Evolutionary conservation across 1,140 invertebrate genomes (phyloP).

Genomic region (Capitella teleta): DNA sequence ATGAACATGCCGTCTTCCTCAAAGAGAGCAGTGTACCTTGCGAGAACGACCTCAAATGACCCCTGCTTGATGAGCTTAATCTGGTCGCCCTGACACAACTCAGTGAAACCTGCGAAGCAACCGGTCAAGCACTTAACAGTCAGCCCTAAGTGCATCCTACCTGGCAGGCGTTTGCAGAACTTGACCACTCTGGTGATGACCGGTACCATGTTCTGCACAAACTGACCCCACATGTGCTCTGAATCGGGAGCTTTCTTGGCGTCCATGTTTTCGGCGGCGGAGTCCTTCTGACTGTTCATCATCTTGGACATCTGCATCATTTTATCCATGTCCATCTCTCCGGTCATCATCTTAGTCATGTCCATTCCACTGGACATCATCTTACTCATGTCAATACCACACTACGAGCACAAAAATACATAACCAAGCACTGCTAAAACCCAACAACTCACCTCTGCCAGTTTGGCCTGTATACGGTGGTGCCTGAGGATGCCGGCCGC

Average conservation of each 20-base stretch:
- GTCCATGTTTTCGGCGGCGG: too few relatives aligned
- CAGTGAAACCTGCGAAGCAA: slow-evolving; percentile 63
- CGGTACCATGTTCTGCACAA: slow-evolving; percentile 46
- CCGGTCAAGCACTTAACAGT: too few relatives aligned
- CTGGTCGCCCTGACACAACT: slow-evolving; percentile 90
- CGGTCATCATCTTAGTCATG: too few relatives aligned
- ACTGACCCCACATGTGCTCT: slow-evolving; percentile 26
- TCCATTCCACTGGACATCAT: too few relatives aligned
- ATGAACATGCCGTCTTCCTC: slow-evolving; percentile 31
- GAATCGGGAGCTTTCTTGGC: too few relatives aligned
- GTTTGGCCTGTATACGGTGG: background rate
- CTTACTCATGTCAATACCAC: too few relatives aligned
- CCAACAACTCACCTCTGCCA: too few relatives aligned
- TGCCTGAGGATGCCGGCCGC: slow-evolving; percentile 35
- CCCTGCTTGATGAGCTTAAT: slow-evolving; percentile 81
- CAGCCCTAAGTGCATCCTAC: too few relatives aligned
- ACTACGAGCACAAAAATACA: too few relatives aligned
- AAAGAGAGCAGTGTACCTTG: slow-evolving; percentile 33
- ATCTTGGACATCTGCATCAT: background rate
- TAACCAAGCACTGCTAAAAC: too few relatives aligned
- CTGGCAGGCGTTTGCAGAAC: slow-evolving; percentile 89
- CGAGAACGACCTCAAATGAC: slow-evolving; percentile 38
- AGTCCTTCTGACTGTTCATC: background rate
- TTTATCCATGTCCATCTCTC: background rate
- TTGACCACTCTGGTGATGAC: slow-evolving; percentile 94